Evolutionary conservation across 2,888 invertebrate genomes (phyloP), one percentile per base, ranked within the genome.

Genomic region (Trichogramma evanescens): DNA sequence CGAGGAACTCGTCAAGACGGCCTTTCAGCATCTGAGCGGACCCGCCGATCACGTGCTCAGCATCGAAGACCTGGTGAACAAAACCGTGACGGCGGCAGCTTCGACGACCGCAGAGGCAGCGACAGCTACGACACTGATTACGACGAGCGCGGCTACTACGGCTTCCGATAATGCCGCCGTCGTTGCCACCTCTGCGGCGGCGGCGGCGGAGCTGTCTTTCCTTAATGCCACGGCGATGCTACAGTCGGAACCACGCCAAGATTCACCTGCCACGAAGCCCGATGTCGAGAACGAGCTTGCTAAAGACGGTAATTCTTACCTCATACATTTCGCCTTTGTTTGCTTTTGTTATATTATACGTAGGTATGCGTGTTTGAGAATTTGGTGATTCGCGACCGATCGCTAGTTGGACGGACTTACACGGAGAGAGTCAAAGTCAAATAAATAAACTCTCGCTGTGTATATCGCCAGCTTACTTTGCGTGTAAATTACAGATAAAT

Each of bases 151-250:
- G 6, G 53, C 58, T 6, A 13, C n/a, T 26, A 26, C 26, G 26
- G 6, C 40, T 26, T 26, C 26, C 26, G 38, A 26, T 13, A 26
- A 10, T 10, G 39, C 44, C 43, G 54, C 44, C 38, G 54, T 39
- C 44, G 54, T n/a, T 40, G 43, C 40, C 13, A 53, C 42, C 40
- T 13, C 7, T n/a, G 44, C 42, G 41, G 42, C 41, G 10, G 8
- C 41, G 10, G 8, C 42, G 49, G 8, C 13, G 38, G 49, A 56
- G 0, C 42, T 61, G 5, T 61, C 61, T 1, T 63, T 63, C 26
- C 49, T 59, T 9, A 73, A 54, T 73, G 73, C 68, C 70, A 72
- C 6, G 74, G 73, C 55, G 72, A 76, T 63, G 26, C 50, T 61
- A 4, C 56, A 57, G 41, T 10, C 56, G 6, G 56, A 3, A 4